Evolutionary conservation across 2,113 vertebrate genomes (phyloP).

Genomic region (Aythya baeri): DNA sequence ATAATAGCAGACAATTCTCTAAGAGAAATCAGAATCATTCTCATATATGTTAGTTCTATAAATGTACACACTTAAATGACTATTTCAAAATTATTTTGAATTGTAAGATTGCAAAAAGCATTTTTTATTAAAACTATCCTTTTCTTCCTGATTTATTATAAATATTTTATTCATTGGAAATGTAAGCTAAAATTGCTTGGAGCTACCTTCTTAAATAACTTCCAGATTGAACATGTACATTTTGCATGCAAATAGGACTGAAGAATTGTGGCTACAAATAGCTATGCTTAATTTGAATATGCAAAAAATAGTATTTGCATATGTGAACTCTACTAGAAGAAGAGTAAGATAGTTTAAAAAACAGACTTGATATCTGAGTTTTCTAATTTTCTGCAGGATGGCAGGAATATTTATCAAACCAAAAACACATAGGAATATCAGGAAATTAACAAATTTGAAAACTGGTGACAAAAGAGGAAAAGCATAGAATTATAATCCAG

Average conservation of each 20-base stretch:
- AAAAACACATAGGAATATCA: not conserved
- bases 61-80: not conserved
- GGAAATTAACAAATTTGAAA: not conserved
- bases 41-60: not conserved
- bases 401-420: not conserved
- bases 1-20: not conserved
- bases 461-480: not conserved
- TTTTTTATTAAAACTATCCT: not conserved
- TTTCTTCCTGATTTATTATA: not conserved
- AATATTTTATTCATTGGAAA: not conserved
- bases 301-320: constrained; percentile 41
- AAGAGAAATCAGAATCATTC: not conserved
- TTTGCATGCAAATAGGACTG: not conserved
- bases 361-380: not conserved
- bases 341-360: not conserved
- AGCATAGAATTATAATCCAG: not conserved
- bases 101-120: not conserved
- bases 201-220: constrained; percentile 1
- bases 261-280: constrained; percentile 13
- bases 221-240: not conserved
- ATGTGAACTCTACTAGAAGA: constrained; percentile 5
- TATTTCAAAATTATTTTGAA: not conserved
- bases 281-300: constrained; percentile 38
- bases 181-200: not conserved
- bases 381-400: not conserved